A percentile compares a stretch with the other conserved stretches of the same genome.
These are phyloP conservation scores for Pygoscelis antarcticus DNA, from an alignment of 2,113 vertebrate species.

Conservation along the genomic window DNA sequence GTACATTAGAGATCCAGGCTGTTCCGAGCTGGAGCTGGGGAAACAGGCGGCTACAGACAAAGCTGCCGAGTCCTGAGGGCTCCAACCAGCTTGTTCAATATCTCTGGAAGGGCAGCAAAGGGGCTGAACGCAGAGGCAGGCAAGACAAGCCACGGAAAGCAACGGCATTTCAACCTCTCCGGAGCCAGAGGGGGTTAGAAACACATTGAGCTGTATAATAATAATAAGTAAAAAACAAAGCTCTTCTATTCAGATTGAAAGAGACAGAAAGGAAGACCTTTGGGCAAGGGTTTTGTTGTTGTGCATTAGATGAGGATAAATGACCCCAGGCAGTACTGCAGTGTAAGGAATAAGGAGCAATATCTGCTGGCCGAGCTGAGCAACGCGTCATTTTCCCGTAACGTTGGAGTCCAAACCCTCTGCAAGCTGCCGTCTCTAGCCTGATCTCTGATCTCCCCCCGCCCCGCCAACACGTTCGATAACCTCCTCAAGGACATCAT, in stretches of 20 bases:
- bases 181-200: neutral
- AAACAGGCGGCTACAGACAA: neutral
- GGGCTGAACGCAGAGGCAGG: neutral
- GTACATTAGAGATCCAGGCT: neutral
- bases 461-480: rapidly evolving
- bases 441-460: neutral
- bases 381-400: rapidly evolving
- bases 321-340: neutral
- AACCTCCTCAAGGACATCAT: neutral
- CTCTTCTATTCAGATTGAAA: neutral
- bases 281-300: neutral
- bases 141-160: neutral
- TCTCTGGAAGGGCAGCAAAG: neutral
- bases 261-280: neutral
- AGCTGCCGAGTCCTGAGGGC: neutral
- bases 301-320: neutral
- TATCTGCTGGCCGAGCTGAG: neutral
- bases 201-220: neutral
- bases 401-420: rapidly evolving
- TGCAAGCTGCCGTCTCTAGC: rapidly evolving
- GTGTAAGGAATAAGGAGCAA: neutral
- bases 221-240: neutral
- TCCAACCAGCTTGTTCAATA: neutral
- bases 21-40: neutral
- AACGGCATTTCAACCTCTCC: neutral